Base-by-base conservation (phyloP, 1,140 invertebrate genomes). In the Melipona quadrifasciata region DNA sequence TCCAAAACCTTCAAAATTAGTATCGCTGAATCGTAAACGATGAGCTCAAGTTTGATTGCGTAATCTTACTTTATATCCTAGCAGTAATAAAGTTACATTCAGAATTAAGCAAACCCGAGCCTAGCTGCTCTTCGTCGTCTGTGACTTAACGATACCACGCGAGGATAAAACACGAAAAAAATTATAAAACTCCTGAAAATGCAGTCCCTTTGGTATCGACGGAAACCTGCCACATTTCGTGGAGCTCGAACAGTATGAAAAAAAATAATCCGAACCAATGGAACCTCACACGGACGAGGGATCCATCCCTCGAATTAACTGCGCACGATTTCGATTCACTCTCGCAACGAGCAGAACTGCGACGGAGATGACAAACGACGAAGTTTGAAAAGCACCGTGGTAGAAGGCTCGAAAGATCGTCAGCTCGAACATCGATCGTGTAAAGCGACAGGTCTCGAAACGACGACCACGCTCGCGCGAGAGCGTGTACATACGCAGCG, bases 391-490 rank as follows among this genome's bases (percentile, higher is more conserved):
- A 61, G 57, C 65, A 61, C 5, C 27, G 21, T 65, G 31, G 34
- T 19, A 53, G 55, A 27, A 68, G 19, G 27, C 19, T 61, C 27
- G 75, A 39, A 53, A 53, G 21, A 78, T 82, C 51, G 61, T 67
- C 80, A 55, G 72, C 72, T 82, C 21, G 61, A 61, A 75, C 80
- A 82, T 75, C 80, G 72, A 70, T 77, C 81, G 65, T 27, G 61
- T 55, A 76, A 77, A 82, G 64, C 34, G n/a, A 47, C 39, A 47
- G 39, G 19, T 55, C 61, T 51, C 21, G 72, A 64, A 19, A 34
- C 80, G 39, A 53, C 21, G 31, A 75, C 31, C 58, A 6, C 19
- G 61, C 75, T 19, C 34, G 39, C 58, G 24, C 75, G n/a, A n/a
- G n/a, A n/a, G n/a, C n/a, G n/a, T n/a, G n/a, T n/a, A n/a, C n/a